These are phyloP conservation scores for Ganaspis sp. DNA, from an alignment of 1,140 invertebrate species.

Conservation along the genomic window DNA sequence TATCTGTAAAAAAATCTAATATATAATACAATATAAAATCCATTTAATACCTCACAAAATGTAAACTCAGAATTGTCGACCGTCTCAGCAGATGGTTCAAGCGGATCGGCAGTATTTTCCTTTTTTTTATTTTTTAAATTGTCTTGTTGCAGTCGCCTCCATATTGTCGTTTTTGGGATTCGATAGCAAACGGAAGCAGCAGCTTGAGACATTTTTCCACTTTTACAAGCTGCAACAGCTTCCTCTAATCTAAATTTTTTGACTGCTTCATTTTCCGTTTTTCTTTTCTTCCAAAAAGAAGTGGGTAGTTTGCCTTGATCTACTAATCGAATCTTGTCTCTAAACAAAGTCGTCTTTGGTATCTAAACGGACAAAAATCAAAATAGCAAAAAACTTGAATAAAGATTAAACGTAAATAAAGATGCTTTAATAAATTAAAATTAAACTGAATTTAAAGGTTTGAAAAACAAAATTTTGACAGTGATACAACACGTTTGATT, in stretches of 20 bases:
- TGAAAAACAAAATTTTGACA: too few species aligned
- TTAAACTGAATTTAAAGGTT: too few species aligned
- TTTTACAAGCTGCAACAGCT: constrained; percentile 77
- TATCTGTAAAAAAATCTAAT: too few species aligned
- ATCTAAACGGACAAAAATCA: constrained; percentile 72
- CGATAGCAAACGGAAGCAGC: constrained; percentile 77
- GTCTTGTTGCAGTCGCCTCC: constrained; percentile 77
- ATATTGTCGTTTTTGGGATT: constrained; percentile 80
- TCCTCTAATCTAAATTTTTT: constrained; percentile 76
- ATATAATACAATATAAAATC: too few species aligned
- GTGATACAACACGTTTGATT: too few species aligned
- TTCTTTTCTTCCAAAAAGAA: constrained; percentile 75
- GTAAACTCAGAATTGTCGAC: constrained; percentile 49
- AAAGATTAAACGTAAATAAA: too few species aligned
- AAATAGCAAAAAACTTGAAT: constrained; percentile 22
- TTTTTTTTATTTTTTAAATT: constrained; percentile 39
- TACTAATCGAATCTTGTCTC: constrained; percentile 78
- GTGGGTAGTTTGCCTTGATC: constrained; percentile 77
- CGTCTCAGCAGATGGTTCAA: neutral
- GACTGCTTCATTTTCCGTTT: constrained; percentile 73
- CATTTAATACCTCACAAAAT: constrained; percentile 63
- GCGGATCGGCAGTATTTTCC: constrained; percentile 42
- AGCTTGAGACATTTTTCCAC: constrained; percentile 79
- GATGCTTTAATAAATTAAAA: too few species aligned
- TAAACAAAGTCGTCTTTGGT: constrained; percentile 79